A percentile compares a stretch with the other conserved stretches of the same genome.
Conservation (phyloP, 2,113 vertebrate species). For the Epinephelus fuscoguttatus region DNA sequence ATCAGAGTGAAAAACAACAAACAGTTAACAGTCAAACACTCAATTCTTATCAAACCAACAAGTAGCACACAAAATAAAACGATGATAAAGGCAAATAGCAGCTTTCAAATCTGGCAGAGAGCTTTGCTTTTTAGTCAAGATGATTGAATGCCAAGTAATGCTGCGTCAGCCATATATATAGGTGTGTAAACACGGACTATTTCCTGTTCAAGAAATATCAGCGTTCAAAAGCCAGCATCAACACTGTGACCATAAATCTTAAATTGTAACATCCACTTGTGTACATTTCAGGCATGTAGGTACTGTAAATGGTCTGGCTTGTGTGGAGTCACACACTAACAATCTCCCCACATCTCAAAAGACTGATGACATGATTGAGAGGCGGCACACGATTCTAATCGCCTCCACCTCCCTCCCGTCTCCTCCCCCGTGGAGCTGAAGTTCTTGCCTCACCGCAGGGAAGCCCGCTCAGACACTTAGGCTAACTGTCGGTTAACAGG, state of each 20-base stretch:
- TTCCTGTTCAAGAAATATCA: neutral
- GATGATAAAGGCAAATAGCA: neutral
- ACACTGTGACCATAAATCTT: neutral
- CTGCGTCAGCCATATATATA: neutral
- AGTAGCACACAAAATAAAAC: neutral
- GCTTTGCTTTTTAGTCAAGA: neutral
- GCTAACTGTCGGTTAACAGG: slow-evolving; percentile 64
- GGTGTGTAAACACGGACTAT: neutral
- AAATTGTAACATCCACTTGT: neutral
- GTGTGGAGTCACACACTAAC: slow-evolving; percentile 20
- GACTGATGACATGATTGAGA: slow-evolving; percentile 69
- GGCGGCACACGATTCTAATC: slow-evolving; percentile 64
- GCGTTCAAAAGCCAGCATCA: neutral
- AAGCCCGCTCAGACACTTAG: slow-evolving; percentile 55
- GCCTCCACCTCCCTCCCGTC: slow-evolving; percentile 21
- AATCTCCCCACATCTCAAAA: slow-evolving; percentile 40
- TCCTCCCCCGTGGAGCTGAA: slow-evolving; percentile 36
- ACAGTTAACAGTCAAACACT: neutral
- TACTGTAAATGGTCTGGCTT: neutral
- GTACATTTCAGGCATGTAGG: neutral
- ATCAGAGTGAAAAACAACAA: neutral
- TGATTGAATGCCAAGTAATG: neutral
- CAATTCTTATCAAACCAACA: neutral
- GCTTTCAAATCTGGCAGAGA: neutral
- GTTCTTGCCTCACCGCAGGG: slow-evolving; percentile 58